Conservation (phyloP, 2,888 invertebrate species). For the Spilosoma lubricipeda region DNA sequence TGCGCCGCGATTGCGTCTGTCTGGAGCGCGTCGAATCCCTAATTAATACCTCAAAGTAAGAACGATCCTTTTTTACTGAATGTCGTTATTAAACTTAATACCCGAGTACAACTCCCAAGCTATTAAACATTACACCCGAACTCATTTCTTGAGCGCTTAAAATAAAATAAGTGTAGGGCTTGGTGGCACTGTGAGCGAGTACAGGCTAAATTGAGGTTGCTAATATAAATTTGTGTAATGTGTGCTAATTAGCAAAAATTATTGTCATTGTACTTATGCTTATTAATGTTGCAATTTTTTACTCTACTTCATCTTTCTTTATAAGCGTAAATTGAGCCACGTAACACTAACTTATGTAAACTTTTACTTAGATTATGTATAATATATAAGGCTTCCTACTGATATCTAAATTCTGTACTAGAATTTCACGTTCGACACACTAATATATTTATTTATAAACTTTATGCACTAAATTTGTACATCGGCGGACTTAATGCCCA, state of each 20-base stretch:
- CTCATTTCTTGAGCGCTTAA: conserved; percentile 65
- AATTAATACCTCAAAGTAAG: conserved; percentile 73
- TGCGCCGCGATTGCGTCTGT: conserved; percentile 61
- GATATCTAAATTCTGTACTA: background rate
- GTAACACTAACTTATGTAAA: background rate
- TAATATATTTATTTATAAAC: no score
- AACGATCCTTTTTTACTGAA: conserved; percentile 61
- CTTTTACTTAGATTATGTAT: background rate
- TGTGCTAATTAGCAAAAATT: background rate
- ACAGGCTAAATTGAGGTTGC: background rate
- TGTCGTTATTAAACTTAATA: conserved; percentile 61
- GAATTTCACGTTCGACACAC: background rate
- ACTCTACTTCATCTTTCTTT: background rate
- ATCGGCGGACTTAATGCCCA: no score
- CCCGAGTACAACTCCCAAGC: conserved; percentile 55
- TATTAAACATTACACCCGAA: conserved; percentile 65
- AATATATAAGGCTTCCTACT: background rate
- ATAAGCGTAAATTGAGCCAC: background rate
- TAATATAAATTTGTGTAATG: background rate
- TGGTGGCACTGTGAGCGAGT: conserved; percentile 33
- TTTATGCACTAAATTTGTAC: no score
- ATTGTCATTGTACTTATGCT: background rate
- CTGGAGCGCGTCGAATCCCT: conserved; percentile 73
- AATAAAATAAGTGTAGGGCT: conserved; percentile 64
- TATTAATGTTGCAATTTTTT: background rate